These are phyloP conservation scores for Pimpla rufipes DNA, from an alignment of 2,888 invertebrate species.

Conservation along the genomic window DNA sequence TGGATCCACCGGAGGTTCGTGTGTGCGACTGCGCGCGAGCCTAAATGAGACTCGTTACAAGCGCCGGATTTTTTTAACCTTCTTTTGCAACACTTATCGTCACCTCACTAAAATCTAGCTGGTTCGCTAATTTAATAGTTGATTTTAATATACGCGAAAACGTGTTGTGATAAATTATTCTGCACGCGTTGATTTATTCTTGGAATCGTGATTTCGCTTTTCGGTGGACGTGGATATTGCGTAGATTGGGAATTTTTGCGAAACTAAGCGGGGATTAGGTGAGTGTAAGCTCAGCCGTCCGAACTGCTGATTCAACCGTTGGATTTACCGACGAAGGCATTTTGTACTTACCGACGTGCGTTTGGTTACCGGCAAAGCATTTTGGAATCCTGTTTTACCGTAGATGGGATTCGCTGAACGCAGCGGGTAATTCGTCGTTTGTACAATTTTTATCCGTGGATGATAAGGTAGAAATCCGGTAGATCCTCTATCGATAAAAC, in stretches of 20 bases:
- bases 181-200: not conserved
- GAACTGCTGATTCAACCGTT: not conserved
- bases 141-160: not conserved
- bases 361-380: not conserved
- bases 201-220: not conserved
- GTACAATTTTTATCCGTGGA: not conserved
- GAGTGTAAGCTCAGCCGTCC: not conserved
- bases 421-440: not conserved
- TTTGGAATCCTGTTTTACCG: not conserved
- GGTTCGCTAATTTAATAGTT: not conserved
- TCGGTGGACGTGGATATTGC: too few relatives aligned
- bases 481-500: not conserved
- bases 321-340: not conserved
- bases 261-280: not conserved
- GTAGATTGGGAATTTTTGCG: not conserved
- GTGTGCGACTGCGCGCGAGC: slow-evolving; percentile 40
- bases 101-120: not conserved
- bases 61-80: slow-evolving; percentile 36
- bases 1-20: slow-evolving; percentile 47
- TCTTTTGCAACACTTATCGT: slow-evolving; percentile 52
- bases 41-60: slow-evolving; percentile 66
- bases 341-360: not conserved
- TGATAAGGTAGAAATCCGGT: slow-evolving; percentile 5
- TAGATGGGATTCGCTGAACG: not conserved
- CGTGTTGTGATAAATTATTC: not conserved